These are phyloP conservation scores for Osmerus mordax DNA, from an alignment of 2,113 vertebrate species.

Conservation along the genomic window DNA sequence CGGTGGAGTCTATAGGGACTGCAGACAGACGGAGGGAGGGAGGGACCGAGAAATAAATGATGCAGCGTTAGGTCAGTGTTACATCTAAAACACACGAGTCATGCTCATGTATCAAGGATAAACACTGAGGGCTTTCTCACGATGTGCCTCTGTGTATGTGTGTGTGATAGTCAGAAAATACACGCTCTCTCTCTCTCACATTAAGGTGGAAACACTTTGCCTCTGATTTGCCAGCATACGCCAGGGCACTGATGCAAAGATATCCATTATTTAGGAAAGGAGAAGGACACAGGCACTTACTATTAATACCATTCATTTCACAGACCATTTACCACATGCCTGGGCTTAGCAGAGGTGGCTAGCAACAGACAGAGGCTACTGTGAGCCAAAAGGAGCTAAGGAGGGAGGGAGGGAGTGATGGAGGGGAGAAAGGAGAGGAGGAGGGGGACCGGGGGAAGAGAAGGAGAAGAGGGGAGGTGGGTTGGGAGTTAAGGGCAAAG, in stretches of 20 bases:
- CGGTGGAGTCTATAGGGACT: constrained; percentile 90
- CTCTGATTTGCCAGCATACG: constrained; percentile 17
- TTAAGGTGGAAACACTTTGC: constrained; percentile 14
- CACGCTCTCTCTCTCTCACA: neutral
- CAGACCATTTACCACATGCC: constrained; percentile 59
- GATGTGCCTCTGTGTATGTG: too few species aligned
- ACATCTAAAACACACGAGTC: neutral
- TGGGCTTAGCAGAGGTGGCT: constrained; percentile 18
- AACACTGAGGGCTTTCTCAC: too few species aligned
- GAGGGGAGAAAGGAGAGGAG: neutral
- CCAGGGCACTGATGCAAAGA: constrained; percentile 43
- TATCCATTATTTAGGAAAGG: constrained; percentile 63
- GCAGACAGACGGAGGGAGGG: constrained; percentile 38
- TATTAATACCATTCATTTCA: constrained; percentile 72
- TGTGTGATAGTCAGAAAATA: too few species aligned
- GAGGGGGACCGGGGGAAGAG: constrained; percentile 32
- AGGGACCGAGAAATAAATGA: constrained; percentile 40
- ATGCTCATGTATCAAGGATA: too few species aligned
- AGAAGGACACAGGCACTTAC: constrained; percentile 55
- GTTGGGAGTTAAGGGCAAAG: constrained; percentile 7
- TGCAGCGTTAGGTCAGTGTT: constrained; percentile 29
- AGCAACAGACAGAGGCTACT: constrained; percentile 18
- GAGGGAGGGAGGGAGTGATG: constrained; percentile 24
- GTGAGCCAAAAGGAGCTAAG: constrained; percentile 2
- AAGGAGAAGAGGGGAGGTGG: neutral